phyloP scores from a whole-genome alignment of 1,140 invertebrate genomes.

The Zaprionus kolodkinae region DNA sequence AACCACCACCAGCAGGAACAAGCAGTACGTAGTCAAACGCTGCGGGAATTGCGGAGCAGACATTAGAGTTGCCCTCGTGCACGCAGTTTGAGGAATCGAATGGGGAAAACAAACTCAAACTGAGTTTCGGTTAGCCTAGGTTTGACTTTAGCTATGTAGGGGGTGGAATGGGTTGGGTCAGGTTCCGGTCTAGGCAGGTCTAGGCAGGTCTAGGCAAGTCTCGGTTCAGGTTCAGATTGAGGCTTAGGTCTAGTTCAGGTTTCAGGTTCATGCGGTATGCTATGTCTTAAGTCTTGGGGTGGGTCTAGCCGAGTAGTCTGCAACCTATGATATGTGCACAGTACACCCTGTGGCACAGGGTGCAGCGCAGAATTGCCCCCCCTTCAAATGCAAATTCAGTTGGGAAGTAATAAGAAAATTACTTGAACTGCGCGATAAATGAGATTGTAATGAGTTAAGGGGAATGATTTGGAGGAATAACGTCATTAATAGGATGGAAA shows the following conservation, averaged over 20 bases:
- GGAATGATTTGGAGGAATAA: background rate
- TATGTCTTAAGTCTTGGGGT: too few species aligned
- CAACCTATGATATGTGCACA: background rate
- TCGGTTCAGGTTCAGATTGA: too few species aligned
- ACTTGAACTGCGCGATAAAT: background rate
- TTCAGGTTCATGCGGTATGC: too few species aligned
- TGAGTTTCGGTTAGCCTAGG: background rate
- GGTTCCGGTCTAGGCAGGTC: too few species aligned
- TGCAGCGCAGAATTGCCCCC: background rate
- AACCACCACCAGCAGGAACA: background rate
- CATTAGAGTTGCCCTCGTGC: background rate
- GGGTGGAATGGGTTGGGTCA: too few species aligned
- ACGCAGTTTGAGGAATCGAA: background rate
- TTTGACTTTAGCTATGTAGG: too few species aligned
- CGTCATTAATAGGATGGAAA: background rate
- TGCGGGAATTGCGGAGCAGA: background rate
- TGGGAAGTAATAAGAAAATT: conserved; percentile 3
- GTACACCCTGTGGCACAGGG: background rate
- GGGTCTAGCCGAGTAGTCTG: too few species aligned
- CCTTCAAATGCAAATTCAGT: conserved; percentile 17
- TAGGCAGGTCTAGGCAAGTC: too few species aligned
- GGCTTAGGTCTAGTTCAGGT: too few species aligned
- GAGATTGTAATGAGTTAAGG: background rate
- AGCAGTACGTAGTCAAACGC: too few species aligned
- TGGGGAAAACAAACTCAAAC: background rate